Percentiles rank a stretch among this genome's conserved stretches.
These are phyloP conservation scores for Choristoneura rosaceana DNA, from an alignment of 2,888 invertebrate genomes.

Conservation along the genomic window DNA sequence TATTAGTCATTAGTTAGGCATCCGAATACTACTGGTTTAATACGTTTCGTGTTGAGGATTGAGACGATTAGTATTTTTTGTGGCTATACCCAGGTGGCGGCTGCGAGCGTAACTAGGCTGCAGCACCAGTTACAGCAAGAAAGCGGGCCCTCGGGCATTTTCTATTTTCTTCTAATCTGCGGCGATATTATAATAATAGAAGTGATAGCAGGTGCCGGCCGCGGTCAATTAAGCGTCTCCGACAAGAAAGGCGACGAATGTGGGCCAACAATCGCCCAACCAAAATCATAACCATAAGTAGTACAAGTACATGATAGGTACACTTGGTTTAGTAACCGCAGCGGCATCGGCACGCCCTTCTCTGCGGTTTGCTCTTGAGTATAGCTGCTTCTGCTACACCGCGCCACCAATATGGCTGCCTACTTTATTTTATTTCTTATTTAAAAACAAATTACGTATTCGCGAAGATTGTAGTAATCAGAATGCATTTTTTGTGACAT, in stretches of 20 bases:
- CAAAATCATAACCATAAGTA: slow-evolving; percentile 55
- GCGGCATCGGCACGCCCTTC: slow-evolving; percentile 38
- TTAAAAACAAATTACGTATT: not conserved
- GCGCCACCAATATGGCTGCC: slow-evolving; percentile 1
- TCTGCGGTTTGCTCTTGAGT: slow-evolving; percentile 37
- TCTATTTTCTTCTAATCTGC: slow-evolving; percentile 79
- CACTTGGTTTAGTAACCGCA: slow-evolving; percentile 22
- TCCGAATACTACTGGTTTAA: slow-evolving; percentile 41
- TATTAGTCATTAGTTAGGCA: slow-evolving; percentile 44
- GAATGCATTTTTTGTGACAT: not conserved
- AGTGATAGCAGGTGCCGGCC: slow-evolving; percentile 61
- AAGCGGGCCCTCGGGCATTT: slow-evolving; percentile 79
- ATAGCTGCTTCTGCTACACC: slow-evolving; percentile 10
- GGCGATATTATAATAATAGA: slow-evolving; percentile 77
- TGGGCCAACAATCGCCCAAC: slow-evolving; percentile 61
- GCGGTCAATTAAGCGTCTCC: slow-evolving; percentile 71
- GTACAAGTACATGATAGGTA: slow-evolving; percentile 35
- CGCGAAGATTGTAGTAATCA: not conserved
- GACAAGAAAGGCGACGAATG: slow-evolving; percentile 60
- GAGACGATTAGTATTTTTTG: slow-evolving; percentile 56
- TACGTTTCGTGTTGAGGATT: slow-evolving; percentile 44
- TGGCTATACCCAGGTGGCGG: slow-evolving; percentile 61
- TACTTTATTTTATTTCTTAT: slow-evolving; percentile 1
- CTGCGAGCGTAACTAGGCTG: slow-evolving; percentile 67
- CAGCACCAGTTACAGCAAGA: slow-evolving; percentile 62